Base-by-base conservation (phyloP, 1,140 invertebrate species). In the Leptopilina boulardi region DNA sequence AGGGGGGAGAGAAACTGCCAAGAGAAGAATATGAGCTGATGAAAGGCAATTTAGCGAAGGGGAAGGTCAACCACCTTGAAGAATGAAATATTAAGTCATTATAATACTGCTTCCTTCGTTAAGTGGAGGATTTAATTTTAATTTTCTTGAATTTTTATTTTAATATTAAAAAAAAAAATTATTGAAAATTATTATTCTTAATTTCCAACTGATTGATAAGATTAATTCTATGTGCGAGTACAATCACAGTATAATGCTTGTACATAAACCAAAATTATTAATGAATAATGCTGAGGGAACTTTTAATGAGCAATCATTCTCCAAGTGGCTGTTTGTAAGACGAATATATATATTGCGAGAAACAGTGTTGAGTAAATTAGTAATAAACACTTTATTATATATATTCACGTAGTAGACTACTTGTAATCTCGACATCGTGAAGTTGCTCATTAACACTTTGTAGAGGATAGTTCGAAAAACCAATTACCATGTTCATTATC, bases 341-440 rank as follows among this genome's bases (percentile, higher is more conserved):
- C 15, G 42, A 51, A 51, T n/a, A 18, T 18, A 51, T 51, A 47
- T n/a, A 51, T 51, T 18, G n/a, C 47, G 2, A 8, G 47, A 51
- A 51, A 18, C 47, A 51, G 18, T 18, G n/a, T 51, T 15, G 15
- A 18, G 47, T 51, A 51, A 51, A 51, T 51, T 51, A 51, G 47
- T 51, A 51, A 51, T 18, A 51, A 51, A n/a, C 47, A 8, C n/a
- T 51, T 51, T 18, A n/a, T 47, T 51, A n/a, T 51, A 18, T 51
- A 51, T 51, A n/a, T 18, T 47, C 15, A 51, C 13, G 44, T 47
- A n/a, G 13, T 9, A n/a, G 1, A 47, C 44, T 51, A 6, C 47
- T 18, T 51, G 47, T n/a, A 51, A 51, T 51, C 47, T 51, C 47
- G n/a, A n/a, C n/a, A 51, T n/a, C n/a, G 47, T n/a, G 47, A 51